Conservation (phyloP, 2,888 invertebrate genomes). For the Leptopterna dolabrata region DNA sequence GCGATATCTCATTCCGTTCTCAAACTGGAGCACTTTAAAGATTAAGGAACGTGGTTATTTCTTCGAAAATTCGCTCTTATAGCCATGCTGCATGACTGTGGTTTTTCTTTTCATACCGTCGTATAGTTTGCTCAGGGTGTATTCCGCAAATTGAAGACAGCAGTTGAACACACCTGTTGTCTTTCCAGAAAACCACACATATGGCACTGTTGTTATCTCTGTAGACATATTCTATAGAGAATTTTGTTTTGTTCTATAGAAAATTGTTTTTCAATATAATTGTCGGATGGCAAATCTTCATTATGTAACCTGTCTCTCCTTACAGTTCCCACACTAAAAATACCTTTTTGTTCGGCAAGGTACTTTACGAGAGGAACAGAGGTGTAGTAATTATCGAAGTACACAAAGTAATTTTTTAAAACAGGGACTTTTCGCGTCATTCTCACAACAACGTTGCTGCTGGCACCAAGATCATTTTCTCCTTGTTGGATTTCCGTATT, state of each 20-base stretch:
- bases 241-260: constrained; percentile 57
- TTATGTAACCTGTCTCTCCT: constrained; percentile 64
- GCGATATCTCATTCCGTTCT: too few relatives aligned
- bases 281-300: neutral
- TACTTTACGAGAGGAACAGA: constrained; percentile 62
- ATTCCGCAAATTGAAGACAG: constrained; percentile 63
- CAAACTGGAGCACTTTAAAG: too few relatives aligned
- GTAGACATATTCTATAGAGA: constrained; percentile 62
- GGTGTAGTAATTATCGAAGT: constrained; percentile 66
- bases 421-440: constrained; percentile 64
- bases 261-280: too few relatives aligned
- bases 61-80: too few relatives aligned
- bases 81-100: too few relatives aligned
- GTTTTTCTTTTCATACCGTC: too few relatives aligned
- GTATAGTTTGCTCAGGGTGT: constrained; percentile 62
- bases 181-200: constrained; percentile 62
- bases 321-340: constrained; percentile 64
- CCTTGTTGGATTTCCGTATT: constrained; percentile 50
- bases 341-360: constrained; percentile 63
- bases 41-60: too few relatives aligned
- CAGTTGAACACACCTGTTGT: constrained; percentile 60
- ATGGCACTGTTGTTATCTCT: constrained; percentile 61
- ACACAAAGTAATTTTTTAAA: constrained; percentile 64
- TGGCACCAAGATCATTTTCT: constrained; percentile 65
- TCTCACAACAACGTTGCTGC: constrained; percentile 65